phyloP scores from a whole-genome alignment of 2,888 invertebrate species.

The Tortrix viridana region DNA sequence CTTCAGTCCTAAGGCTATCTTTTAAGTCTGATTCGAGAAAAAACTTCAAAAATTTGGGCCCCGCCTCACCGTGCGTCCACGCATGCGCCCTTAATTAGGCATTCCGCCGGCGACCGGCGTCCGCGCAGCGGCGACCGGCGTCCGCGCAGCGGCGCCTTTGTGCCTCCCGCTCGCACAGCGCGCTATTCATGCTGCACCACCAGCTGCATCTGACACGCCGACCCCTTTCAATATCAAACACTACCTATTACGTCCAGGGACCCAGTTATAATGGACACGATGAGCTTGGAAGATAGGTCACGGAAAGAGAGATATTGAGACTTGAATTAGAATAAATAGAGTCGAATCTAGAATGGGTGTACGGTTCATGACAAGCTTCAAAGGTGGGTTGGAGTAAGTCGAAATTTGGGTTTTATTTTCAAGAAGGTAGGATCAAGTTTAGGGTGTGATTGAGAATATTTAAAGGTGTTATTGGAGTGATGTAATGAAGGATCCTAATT shows the following conservation, averaged over 20 bases:
- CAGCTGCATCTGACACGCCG: slow-evolving; percentile 48
- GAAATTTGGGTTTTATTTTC: slow-evolving; percentile 17
- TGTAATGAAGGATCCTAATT: slow-evolving; percentile 83
- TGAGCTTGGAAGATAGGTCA: slow-evolving; percentile 53
- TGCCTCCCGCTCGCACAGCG: slow-evolving; percentile 77
- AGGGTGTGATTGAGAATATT: slow-evolving; percentile 45
- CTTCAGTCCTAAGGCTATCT: too few species aligned
- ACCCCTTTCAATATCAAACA: slow-evolving; percentile 75
- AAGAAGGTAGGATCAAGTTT: slow-evolving; percentile 44
- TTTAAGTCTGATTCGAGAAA: too few species aligned
- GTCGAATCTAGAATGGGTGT: not conserved
- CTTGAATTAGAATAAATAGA: not conserved
- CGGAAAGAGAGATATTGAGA: slow-evolving; percentile 39
- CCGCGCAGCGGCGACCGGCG: slow-evolving; percentile 79
- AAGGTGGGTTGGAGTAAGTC: too few species aligned
- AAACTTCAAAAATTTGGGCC: slow-evolving; percentile 41
- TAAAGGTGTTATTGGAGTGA: slow-evolving; percentile 81
- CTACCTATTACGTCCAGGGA: slow-evolving; percentile 50
- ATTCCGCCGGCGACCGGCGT: slow-evolving; percentile 80
- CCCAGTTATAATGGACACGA: slow-evolving; percentile 53
- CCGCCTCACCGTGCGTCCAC: slow-evolving; percentile 62
- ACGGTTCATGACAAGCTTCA: too few species aligned
- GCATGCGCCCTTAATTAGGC: slow-evolving; percentile 84
- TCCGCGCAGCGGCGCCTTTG: slow-evolving; percentile 80
- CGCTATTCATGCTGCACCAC: slow-evolving; percentile 71